Conservation (phyloP, 2,113 vertebrate species). For the Noctilio leporinus region DNA sequence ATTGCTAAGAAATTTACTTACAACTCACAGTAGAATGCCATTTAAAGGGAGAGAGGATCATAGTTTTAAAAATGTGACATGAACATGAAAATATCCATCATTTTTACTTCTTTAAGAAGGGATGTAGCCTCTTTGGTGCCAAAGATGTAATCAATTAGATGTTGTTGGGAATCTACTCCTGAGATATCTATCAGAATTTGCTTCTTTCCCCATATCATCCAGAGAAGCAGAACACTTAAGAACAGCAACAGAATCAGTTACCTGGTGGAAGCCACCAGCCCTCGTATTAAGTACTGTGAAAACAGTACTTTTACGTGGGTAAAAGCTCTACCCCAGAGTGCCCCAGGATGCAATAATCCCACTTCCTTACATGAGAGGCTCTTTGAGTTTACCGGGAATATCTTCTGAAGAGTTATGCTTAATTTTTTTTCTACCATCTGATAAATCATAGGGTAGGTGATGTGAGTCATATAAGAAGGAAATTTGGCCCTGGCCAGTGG, state of each 20-base stretch:
- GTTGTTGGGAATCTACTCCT: constrained; percentile 7
- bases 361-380: background rate
- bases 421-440: background rate
- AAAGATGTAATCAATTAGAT: constrained; percentile 34
- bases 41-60: background rate
- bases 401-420: background rate
- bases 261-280: background rate
- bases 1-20: background rate
- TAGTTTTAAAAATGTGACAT: background rate
- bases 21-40: background rate
- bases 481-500: no score
- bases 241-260: background rate
- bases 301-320: background rate
- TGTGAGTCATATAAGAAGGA: background rate
- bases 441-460: background rate
- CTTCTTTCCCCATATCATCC: background rate
- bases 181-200: background rate
- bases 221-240: constrained; percentile 16
- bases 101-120: background rate
- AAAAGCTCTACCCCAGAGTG: background rate
- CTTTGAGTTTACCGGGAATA: background rate
- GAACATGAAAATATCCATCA: background rate
- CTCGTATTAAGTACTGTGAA: background rate
- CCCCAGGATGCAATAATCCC: background rate
- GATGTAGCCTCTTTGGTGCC: background rate